Percentiles rank a stretch among this genome's conserved stretches.
These are phyloP conservation scores for Magallana gigas DNA, from an alignment of 1,140 invertebrate species.

Conservation along the genomic window DNA sequence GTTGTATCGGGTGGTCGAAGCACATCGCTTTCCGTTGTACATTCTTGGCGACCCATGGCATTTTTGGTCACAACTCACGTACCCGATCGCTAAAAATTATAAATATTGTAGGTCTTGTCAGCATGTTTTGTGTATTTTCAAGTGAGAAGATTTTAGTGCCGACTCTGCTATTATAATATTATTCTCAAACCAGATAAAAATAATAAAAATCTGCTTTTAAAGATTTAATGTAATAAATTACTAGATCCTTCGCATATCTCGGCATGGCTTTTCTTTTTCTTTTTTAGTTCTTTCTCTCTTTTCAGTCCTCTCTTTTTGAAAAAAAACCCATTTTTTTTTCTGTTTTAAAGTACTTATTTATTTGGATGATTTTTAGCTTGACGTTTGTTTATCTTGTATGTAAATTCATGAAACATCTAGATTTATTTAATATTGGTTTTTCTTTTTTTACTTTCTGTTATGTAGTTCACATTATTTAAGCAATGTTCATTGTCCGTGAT, in stretches of 20 bases:
- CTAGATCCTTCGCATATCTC: neutral
- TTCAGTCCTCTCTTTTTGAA: neutral
- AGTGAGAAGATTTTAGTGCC: neutral
- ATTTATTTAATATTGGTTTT: no score
- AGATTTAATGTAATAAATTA: neutral
- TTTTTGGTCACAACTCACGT: constrained; percentile 57
- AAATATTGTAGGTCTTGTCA: neutral
- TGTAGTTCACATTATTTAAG: no score
- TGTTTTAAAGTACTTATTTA: neutral
- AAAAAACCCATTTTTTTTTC: neutral
- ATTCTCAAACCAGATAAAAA: neutral
- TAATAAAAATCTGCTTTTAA: neutral
- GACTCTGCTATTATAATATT: neutral
- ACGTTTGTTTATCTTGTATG: no score
- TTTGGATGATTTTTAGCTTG: neutral
- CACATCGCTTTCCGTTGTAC: constrained; percentile 66
- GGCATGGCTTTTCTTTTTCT: neutral
- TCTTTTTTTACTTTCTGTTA: no score
- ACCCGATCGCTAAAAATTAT: neutral
- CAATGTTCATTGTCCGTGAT: no score
- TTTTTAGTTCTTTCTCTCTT: neutral
- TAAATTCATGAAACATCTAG: no score
- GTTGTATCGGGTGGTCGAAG: constrained; percentile 65
- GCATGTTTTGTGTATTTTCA: neutral
- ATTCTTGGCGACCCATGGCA: constrained; percentile 54